These are phyloP conservation scores for Lomographa bimaculata DNA, from an alignment of 2,888 invertebrate species.

Conservation along the genomic window DNA sequence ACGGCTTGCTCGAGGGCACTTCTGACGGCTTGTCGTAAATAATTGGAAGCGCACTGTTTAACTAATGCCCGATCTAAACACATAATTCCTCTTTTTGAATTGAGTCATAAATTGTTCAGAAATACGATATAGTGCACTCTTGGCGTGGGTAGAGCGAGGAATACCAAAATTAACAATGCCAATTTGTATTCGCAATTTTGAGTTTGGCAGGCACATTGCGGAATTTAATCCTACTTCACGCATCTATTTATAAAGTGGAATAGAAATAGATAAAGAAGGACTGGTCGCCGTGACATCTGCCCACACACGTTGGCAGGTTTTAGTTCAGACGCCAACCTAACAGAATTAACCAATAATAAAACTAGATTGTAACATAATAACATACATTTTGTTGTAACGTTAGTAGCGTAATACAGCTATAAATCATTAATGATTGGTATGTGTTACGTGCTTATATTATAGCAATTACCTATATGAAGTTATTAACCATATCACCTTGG, in stretches of 20 bases:
- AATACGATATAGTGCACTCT: slow-evolving; percentile 25
- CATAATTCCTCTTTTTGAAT: slow-evolving; percentile 66
- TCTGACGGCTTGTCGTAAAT: slow-evolving; percentile 59
- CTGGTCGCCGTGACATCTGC: slow-evolving; percentile 17
- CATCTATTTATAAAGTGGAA: slow-evolving; percentile 5
- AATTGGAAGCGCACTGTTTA: slow-evolving; percentile 70
- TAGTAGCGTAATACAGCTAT: too few species aligned
- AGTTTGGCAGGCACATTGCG: slow-evolving; percentile 11
- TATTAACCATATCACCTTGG: slow-evolving; percentile 3
- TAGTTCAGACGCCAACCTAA: too few species aligned
- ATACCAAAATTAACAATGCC: slow-evolving; percentile 26
- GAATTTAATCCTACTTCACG: slow-evolving; percentile 3
- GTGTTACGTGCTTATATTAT: too few species aligned
- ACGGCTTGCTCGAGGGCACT: slow-evolving; percentile 51
- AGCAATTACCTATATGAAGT: slow-evolving; percentile 4
- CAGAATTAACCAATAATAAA: too few species aligned
- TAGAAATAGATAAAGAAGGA: slow-evolving; percentile 10
- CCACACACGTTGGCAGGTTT: slow-evolving; percentile 6
- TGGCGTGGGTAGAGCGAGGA: slow-evolving; percentile 48
- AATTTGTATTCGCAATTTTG: slow-evolving; percentile 19
- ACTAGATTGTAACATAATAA: too few species aligned
- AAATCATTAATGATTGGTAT: too few species aligned
- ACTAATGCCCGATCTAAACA: slow-evolving; percentile 65
- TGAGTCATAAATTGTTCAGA: slow-evolving; percentile 62
- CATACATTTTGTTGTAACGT: too few species aligned